Evolutionary conservation across 2,113 vertebrate species (phyloP), one percentile per base, ranked within the genome.

Genomic region (Gobius niger): DNA sequence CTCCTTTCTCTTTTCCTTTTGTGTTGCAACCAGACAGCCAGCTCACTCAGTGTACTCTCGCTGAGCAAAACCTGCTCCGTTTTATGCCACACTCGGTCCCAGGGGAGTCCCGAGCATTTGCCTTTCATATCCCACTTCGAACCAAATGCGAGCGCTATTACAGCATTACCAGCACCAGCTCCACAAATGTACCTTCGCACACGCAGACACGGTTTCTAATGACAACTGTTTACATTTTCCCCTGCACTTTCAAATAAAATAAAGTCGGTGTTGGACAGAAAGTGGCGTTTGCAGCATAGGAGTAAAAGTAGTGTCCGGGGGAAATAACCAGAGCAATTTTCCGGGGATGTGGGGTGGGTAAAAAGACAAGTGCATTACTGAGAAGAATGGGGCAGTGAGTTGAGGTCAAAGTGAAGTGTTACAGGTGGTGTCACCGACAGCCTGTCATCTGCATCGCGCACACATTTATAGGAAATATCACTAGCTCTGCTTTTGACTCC

Each of bases 391-490:
- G 52, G 66, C 65, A 18, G 71, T 60, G 49, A 65, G 64, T 68
- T 61, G 65, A 82, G 86, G 82, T 82, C 87, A 80, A 57, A 69
- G 70, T 63, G 76, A 71, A 75, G 75, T 76, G 78, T 66, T 51
- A 8, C 72, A 84, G 79, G 82, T 87, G 87, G 86, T 82, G 84
- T 85, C 72, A 84, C 66, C 70, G 78, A 76, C 80, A 72, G 77
- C 66, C 70, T 85, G 82, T 83, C 82, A 88, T 86, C 83, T 84
- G 78, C 77, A 87, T 86, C 53, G 52, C 75, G 63, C 72, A 83
- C 78, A 57, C 78, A 73, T 87, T 88, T 83, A 82, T 87, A 82
- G 66, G 63, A 75, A 72, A 74, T 84, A 84, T 88, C 85, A 77
- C 71, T 66, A 40, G 74, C 72, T 76, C 67, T 81, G 60, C 70